Conservation (phyloP, 2,888 invertebrate species). For the Trichopria drosophilae region DNA sequence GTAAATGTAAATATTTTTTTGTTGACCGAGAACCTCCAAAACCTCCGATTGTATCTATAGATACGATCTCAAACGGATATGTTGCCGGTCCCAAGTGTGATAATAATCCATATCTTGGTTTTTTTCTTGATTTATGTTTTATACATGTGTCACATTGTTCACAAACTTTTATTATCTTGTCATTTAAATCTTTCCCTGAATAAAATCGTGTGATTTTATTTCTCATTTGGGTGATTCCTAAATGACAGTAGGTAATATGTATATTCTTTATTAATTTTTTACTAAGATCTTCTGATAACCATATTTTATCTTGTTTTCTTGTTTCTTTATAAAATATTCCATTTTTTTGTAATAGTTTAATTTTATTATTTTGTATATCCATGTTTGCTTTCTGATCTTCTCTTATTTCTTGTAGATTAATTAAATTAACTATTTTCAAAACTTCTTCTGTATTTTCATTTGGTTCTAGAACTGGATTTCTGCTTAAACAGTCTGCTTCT, state of each 20-base stretch:
- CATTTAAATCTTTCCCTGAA: too few species aligned
- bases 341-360: conserved; percentile 25
- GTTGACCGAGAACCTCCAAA: conserved; percentile 22
- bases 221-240: conserved; percentile 26
- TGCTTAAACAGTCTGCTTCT: conserved; percentile 35
- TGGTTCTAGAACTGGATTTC: conserved; percentile 35
- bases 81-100: conserved; percentile 32
- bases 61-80: conserved; percentile 31
- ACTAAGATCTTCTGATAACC: conserved; percentile 29
- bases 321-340: conserved; percentile 24
- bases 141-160: conserved; percentile 26
- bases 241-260: conserved; percentile 25
- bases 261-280: conserved; percentile 19
- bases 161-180: too few species aligned
- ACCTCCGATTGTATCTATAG: conserved; percentile 35
- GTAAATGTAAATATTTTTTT: conserved; percentile 16
- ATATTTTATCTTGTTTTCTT: conserved; percentile 28
- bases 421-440: conserved; percentile 34
- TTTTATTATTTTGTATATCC: conserved; percentile 14
- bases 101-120: conserved; percentile 29
- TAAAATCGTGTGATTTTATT: conserved; percentile 20
- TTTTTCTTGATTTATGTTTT: conserved; percentile 30
- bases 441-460: conserved; percentile 30
- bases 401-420: conserved; percentile 29
- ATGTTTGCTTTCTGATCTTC: conserved; percentile 32